Evolutionary conservation across 2,113 vertebrate species (phyloP), one percentile per base, ranked within the genome.

Genomic region (Sprattus sprattus): DNA sequence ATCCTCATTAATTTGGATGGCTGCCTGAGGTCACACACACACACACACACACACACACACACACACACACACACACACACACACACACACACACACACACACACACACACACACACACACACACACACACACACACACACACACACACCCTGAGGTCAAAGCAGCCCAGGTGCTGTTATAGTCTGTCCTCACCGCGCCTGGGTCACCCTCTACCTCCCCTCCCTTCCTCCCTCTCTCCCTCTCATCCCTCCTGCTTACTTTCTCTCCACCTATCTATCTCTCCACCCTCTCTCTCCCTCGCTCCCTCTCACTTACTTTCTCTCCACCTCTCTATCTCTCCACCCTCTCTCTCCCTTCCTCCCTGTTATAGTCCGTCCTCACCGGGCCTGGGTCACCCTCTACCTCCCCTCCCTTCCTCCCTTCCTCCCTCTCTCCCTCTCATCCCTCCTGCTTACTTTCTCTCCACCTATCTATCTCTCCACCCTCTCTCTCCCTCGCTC

Each of bases 111-210:
- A n/a, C n/a, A n/a, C n/a, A n/a, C n/a, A n/a, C n/a, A n/a, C n/a
- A n/a, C n/a, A n/a, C n/a, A n/a, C n/a, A n/a, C n/a, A n/a, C n/a
- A n/a, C n/a, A n/a, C n/a, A n/a, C n/a, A n/a, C n/a, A n/a, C n/a
- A n/a, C n/a, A n/a, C n/a, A n/a, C n/a, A n/a, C n/a, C 85, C 86
- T 87, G 88, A 88, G 88, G 83, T 78, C 75, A 81, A 50, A 78
- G 8, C 45, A 44, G 75, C 71, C 67, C 83, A 84, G 64, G 83
- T 84, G 83, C n/a, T 49, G 60, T 81, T 22, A 15, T 60, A 49
- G 64, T 3, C n/a, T 67, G 22, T 67, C 60, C 60, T 67, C 22
- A 60, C 54, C 6, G 22, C 5, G 54, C 60, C 64, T 32, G 64
- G 32, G 25, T 25, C 11, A 32, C 6, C 60, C 22, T 67, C 54